Evolutionary conservation across 2,113 vertebrate species (phyloP).

Genomic region (Calcarius ornatus): DNA sequence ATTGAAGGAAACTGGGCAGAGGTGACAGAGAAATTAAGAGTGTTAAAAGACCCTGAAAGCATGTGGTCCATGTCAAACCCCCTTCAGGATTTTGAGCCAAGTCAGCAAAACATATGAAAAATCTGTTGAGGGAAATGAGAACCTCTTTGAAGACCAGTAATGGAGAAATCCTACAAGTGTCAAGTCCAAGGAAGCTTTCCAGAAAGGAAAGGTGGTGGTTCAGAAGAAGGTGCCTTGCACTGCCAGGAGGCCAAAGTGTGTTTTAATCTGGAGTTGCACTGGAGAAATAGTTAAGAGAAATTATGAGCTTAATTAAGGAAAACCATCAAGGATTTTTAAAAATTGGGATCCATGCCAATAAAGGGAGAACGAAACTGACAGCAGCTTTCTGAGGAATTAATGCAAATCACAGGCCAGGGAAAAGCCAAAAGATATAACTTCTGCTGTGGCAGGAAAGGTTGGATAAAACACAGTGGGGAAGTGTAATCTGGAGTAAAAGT

Average conservation of each 20-base stretch:
- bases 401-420: neutral
- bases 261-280: neutral
- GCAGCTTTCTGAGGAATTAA: constrained; percentile 2
- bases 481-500: neutral
- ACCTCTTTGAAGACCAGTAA: neutral
- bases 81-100: neutral
- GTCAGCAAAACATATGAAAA: neutral
- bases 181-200: neutral
- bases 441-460: constrained; percentile 32
- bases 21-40: constrained; percentile 35
- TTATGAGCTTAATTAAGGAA: constrained; percentile 40
- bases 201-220: neutral
- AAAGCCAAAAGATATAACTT: constrained; percentile 31
- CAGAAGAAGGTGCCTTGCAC: neutral
- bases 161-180: neutral
- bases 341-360: neutral
- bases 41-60: constrained; percentile 2
- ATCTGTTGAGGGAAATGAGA: constrained; percentile 5
- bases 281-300: neutral
- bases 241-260: neutral
- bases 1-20: constrained; percentile 28
- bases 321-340: constrained; percentile 16
- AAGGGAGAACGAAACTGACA: constrained; percentile 12
- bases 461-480: neutral
- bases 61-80: neutral